Conservation (phyloP, 1,140 invertebrate species). For the Ctenoplectra terminalis region DNA sequence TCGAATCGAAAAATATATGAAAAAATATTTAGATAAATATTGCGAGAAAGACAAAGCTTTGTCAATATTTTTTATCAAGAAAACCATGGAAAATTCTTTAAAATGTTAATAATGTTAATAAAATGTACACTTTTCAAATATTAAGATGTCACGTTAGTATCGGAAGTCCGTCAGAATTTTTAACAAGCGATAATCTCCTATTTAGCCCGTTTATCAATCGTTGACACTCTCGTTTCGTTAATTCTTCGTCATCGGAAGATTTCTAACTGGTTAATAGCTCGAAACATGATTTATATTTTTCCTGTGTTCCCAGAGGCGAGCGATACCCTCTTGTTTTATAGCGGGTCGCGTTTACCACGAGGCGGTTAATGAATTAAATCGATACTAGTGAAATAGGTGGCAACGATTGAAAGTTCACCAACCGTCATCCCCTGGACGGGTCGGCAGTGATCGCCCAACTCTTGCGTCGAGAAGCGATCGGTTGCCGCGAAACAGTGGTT, state of each 20-base stretch:
- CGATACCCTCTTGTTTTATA: too few relatives aligned
- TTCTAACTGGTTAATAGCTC: neutral
- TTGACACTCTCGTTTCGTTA: neutral
- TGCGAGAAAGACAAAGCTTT: too few relatives aligned
- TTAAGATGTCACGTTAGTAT: too few relatives aligned
- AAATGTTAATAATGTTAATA: too few relatives aligned
- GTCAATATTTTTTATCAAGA: too few relatives aligned
- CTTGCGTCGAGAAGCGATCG: conserved; percentile 6
- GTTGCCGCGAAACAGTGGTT: conserved; percentile 23
- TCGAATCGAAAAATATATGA: too few relatives aligned
- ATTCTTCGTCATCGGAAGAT: neutral
- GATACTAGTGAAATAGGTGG: conserved; percentile 12
- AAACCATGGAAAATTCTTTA: too few relatives aligned
- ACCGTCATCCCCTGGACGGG: neutral
- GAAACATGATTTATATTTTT: neutral
- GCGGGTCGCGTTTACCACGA: neutral
- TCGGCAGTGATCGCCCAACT: neutral
- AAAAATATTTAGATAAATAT: too few relatives aligned
- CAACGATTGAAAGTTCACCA: conserved; percentile 35
- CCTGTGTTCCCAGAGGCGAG: neutral
- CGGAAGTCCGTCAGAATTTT: too few relatives aligned
- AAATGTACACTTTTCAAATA: too few relatives aligned
- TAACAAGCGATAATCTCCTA: neutral
- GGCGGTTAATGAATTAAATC: conserved; percentile 41
- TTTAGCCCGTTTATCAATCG: neutral